Evolutionary conservation across 2,113 vertebrate genomes (phyloP).

Genomic region (Zosterops hypoxanthus): DNA sequence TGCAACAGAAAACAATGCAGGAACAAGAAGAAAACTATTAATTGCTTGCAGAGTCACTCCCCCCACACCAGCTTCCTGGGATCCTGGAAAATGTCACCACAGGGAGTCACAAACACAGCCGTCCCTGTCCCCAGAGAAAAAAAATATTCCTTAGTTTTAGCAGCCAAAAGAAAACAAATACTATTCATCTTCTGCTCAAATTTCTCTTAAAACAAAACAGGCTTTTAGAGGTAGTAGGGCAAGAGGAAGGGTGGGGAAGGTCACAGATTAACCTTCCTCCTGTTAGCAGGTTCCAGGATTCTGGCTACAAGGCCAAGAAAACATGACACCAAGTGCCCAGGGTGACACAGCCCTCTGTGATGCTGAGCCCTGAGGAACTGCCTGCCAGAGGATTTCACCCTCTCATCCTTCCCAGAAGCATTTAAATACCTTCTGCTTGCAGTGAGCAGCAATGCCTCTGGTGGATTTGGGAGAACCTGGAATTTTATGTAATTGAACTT

Average conservation of each 20-base stretch:
- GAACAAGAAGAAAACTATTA: not conserved
- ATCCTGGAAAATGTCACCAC: not conserved
- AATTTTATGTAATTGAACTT: not conserved
- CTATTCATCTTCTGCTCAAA: not conserved
- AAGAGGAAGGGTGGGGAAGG: constrained; percentile 22
- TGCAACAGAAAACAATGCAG: not conserved
- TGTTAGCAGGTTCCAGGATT: not conserved
- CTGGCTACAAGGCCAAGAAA: not conserved
- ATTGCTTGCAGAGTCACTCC: not conserved
- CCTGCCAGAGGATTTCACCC: not conserved
- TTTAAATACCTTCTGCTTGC: not conserved
- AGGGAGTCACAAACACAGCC: not conserved
- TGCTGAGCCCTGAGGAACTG: not conserved
- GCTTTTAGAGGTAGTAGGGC: not conserved
- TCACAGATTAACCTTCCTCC: not conserved
- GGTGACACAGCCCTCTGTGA: fast-evolving
- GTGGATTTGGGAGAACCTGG: not conserved
- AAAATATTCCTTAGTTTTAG: not conserved
- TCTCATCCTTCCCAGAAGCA: not conserved
- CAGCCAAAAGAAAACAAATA: not conserved
- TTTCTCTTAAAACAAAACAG: constrained; percentile 10
- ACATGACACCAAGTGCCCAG: not conserved
- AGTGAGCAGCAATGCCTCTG: fast-evolving
- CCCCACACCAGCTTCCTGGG: not conserved
- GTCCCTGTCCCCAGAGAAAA: not conserved